phyloP scores from a whole-genome alignment of 2,113 vertebrate genomes.

The Ctenomys sociabilis region DNA sequence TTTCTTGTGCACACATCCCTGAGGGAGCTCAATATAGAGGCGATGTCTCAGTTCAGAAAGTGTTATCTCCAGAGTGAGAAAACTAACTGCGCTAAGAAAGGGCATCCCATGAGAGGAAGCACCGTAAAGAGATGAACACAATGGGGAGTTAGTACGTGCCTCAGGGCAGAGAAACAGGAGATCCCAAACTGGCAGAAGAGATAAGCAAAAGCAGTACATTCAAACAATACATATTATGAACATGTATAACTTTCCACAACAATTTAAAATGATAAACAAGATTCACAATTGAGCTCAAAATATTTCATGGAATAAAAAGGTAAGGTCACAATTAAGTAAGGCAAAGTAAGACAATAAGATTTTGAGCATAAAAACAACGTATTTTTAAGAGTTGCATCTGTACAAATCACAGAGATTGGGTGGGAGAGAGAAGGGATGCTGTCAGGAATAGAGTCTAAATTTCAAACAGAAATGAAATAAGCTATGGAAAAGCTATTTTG shows the following conservation, averaged over 20 bases:
- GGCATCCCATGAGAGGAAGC: neutral
- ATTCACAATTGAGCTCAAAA: neutral
- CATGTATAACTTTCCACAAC: neutral
- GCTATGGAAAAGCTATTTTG: neutral
- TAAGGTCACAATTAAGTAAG: neutral
- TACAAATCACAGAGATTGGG: neutral
- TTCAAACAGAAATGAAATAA: neutral
- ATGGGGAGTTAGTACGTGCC: neutral
- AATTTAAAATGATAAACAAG: neutral
- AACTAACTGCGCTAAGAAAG: constrained; percentile 26
- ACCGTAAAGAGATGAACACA: neutral
- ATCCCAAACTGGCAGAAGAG: neutral
- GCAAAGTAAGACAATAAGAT: neutral
- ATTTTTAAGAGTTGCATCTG: neutral
- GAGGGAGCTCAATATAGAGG: neutral
- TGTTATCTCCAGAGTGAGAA: constrained; percentile 42
- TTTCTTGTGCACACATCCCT: neutral
- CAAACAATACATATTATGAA: neutral
- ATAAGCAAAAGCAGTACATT: neutral
- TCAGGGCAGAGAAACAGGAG: neutral
- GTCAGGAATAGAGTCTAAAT: neutral
- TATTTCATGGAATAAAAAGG: neutral
- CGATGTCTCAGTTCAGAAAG: constrained; percentile 29
- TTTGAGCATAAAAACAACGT: neutral
- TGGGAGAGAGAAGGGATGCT: neutral